These are phyloP conservation scores for Naja naja DNA, from an alignment of 2,113 vertebrate species.

Conservation along the genomic window DNA sequence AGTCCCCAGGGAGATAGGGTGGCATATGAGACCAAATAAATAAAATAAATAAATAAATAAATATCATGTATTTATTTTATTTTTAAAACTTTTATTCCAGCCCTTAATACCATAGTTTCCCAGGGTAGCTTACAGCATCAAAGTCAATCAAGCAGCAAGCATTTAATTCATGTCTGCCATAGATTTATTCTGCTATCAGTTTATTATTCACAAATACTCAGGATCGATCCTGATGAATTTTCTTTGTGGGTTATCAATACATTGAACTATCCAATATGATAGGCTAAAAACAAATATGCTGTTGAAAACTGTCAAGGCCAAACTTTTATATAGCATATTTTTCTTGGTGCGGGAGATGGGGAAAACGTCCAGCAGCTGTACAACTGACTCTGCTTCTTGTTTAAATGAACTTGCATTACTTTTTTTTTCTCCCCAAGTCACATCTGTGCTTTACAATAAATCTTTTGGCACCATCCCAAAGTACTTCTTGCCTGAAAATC, in stretches of 20 bases:
- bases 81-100: neutral
- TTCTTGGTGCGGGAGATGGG: neutral
- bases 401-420: constrained; percentile 17
- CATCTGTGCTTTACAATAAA: neutral
- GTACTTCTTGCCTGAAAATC: constrained; percentile 26
- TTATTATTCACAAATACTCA: neutral
- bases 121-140: neutral
- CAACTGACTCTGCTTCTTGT: constrained; percentile 6
- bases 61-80: neutral
- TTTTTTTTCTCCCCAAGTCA: constrained; percentile 23
- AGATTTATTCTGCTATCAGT: neutral
- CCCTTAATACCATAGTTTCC: neutral
- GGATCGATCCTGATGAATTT: constrained; percentile 17
- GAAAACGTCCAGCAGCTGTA: neutral
- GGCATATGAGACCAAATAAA: too few relatives aligned
- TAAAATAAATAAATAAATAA: too few relatives aligned
- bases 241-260: constrained; percentile 9
- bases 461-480: neutral
- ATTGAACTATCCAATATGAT: neutral
- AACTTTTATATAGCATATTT: neutral
- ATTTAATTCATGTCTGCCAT: neutral
- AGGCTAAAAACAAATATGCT: neutral
- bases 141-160: neutral
- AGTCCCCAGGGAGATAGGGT: too few relatives aligned
- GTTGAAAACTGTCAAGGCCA: constrained; percentile 22